Evolutionary conservation across 2,797 vertebrate genomes (phyloP).

Genomic region (Tragelaphus oryx): DNA sequence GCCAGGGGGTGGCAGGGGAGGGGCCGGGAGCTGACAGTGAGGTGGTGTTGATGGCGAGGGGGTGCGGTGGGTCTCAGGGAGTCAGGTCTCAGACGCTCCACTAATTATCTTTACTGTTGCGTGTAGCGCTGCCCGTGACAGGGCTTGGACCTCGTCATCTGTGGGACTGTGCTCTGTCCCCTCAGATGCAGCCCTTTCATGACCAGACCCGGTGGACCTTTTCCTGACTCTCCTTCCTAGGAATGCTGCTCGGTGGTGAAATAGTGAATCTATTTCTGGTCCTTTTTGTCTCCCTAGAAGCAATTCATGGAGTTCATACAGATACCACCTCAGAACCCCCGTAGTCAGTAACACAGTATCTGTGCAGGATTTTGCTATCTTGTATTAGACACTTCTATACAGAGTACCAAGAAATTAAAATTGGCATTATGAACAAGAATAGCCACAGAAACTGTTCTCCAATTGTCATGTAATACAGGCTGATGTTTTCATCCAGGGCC

Average conservation of each 20-base stretch:
- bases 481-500: neutral
- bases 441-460: neutral
- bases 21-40: neutral
- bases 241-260: neutral
- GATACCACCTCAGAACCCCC: neutral
- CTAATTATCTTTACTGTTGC: neutral
- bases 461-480: neutral
- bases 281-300: neutral
- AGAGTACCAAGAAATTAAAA: conserved; percentile 26
- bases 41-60: neutral
- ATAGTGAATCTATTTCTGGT: neutral
- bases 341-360: conserved; percentile 29
- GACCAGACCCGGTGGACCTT: neutral
- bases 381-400: neutral
- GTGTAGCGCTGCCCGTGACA: neutral
- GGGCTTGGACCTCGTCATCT: neutral
- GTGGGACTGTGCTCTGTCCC: neutral
- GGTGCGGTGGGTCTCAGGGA: neutral
- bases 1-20: neutral
- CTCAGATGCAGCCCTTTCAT: conserved; percentile 12
- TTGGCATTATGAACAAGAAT: neutral
- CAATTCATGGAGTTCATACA: neutral
- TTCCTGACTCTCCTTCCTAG: neutral
- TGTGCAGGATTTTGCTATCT: neutral
- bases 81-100: neutral